Evolutionary conservation across 2,113 vertebrate species (phyloP).

Genomic region (Collichthys lucidus): DNA sequence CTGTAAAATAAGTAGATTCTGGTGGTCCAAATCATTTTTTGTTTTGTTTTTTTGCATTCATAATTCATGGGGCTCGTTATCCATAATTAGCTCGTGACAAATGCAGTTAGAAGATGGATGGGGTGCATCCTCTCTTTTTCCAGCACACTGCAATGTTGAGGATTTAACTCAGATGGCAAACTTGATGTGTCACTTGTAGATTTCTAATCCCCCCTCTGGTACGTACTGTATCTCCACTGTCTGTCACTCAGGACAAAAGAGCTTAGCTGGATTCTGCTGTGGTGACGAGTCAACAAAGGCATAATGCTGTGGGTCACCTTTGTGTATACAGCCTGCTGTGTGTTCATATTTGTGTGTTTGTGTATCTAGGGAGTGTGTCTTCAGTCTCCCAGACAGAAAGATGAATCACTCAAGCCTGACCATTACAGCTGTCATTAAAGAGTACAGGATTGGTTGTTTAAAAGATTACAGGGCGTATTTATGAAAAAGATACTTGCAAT

Average conservation of each 20-base stretch:
- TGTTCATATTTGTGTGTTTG: conserved; percentile 9
- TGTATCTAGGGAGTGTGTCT: conserved; percentile 12
- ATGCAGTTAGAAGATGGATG: not conserved
- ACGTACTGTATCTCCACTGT: conserved; percentile 40
- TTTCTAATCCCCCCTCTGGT: conserved; percentile 63
- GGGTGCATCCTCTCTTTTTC: conserved; percentile 1
- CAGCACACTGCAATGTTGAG: conserved; percentile 38
- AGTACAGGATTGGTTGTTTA: conserved; percentile 6
- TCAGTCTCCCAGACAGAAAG: conserved; percentile 2
- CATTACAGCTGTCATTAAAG: conserved; percentile 10
- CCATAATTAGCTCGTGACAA: not conserved
- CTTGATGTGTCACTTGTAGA: conserved; percentile 26
- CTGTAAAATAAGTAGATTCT: not conserved
- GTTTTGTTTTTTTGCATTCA: not conserved
- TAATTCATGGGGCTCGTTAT: not conserved
- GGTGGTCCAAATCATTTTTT: not conserved
- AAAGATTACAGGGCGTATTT: conserved; percentile 15
- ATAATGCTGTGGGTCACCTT: conserved; percentile 59
- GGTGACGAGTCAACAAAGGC: conserved; percentile 39
- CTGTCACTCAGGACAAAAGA: conserved; percentile 55
- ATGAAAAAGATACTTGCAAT: not conserved
- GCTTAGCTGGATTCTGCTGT: conserved; percentile 61
- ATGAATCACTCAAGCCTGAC: conserved; percentile 6
- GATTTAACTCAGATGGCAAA: conserved; percentile 32
- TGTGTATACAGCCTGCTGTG: not conserved